Conservation (phyloP, 2,797 vertebrate genomes). For the Petrocephalus sullivani region DNA sequence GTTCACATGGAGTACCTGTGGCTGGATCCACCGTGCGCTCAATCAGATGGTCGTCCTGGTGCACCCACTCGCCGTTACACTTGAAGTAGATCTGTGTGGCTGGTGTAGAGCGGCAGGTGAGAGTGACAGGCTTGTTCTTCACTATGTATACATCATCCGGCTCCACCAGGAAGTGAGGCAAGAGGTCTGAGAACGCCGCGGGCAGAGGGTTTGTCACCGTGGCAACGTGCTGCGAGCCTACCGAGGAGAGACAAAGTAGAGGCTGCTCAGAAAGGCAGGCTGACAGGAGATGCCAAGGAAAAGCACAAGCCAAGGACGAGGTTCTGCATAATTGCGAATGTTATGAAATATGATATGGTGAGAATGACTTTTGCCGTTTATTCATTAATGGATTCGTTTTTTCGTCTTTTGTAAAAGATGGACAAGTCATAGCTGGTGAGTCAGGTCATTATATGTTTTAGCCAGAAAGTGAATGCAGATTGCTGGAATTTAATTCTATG, state of each 20-base stretch:
- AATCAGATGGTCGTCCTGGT: slow-evolving; percentile 87
- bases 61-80: slow-evolving; percentile 98
- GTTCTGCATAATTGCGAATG: background rate
- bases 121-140: slow-evolving; percentile 93
- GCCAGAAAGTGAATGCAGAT: background rate
- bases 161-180: slow-evolving; percentile 93
- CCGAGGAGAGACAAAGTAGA: slow-evolving; percentile 3
- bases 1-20: slow-evolving; percentile 67
- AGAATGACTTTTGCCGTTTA: background rate
- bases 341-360: background rate
- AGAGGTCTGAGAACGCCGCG: slow-evolving; percentile 74
- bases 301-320: background rate
- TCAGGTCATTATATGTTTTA: background rate
- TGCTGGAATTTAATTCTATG: background rate
- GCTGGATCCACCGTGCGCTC: slow-evolving; percentile 76
- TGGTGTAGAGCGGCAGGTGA: slow-evolving; percentile 86
- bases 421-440: background rate
- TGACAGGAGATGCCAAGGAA: background rate
- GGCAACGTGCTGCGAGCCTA: slow-evolving; percentile 83
- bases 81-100: slow-evolving; percentile 99
- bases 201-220: slow-evolving; percentile 77
- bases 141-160: slow-evolving; percentile 92
- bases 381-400: background rate
- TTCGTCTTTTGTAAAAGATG: background rate
- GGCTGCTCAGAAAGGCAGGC: background rate